phyloP scores from a whole-genome alignment of 2,113 vertebrate genomes.

The Macaca fascicularis region T2T-MFA8v1.1 NC_088384.1:92473501-92474000 shows the following conservation, averaged over 20 bases:
- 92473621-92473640: not conserved
- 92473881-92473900: conserved; percentile 50
- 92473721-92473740: not conserved
- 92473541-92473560: not conserved
- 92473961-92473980: conserved; percentile 45
- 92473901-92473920: conserved; percentile 56
- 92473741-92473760: not conserved
- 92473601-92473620: not conserved
- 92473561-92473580: not conserved
- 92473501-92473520: not conserved
- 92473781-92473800: not conserved
- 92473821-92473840: not conserved
- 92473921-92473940: not conserved
- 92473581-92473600: not conserved
- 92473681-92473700: conserved; percentile 6
- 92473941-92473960: conserved; percentile 67
- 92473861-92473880: not conserved
- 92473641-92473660: not conserved
- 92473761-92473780: not conserved
- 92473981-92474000: conserved; percentile 47
- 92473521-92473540: not conserved
- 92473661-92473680: not conserved
- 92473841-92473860: not conserved
- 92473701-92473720: not conserved
- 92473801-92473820: not conserved